Evolutionary conservation across 2,113 vertebrate species (phyloP).

Genomic region (Tinamus guttatus): DNA sequence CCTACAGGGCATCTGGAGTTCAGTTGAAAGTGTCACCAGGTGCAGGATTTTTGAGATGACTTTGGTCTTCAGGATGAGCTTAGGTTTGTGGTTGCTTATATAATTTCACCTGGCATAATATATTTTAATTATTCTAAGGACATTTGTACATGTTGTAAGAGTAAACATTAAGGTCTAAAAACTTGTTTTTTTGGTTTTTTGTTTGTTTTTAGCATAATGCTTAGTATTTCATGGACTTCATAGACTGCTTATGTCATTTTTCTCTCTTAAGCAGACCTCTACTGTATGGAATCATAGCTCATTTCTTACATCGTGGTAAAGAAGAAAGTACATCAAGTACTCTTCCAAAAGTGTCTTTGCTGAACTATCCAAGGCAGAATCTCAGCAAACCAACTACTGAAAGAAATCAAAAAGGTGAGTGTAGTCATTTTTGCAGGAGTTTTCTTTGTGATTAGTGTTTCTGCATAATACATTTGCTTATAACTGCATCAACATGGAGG

Average conservation of each 20-base stretch:
- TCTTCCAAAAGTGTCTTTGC: conserved; percentile 70
- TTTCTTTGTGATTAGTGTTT: neutral
- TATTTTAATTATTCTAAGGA: neutral
- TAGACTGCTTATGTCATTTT: neutral
- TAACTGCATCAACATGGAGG: neutral
- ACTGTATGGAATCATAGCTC: conserved; percentile 89
- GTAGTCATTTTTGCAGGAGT: neutral
- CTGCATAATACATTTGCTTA: accelerated
- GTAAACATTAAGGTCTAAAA: neutral
- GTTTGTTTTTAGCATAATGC: neutral
- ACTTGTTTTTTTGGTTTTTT: neutral
- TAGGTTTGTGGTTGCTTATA: neutral
- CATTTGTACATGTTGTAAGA: neutral
- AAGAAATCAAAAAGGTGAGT: conserved; percentile 69
- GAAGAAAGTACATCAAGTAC: conserved; percentile 71
- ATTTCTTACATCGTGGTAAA: conserved; percentile 81
- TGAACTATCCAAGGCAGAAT: conserved; percentile 49
- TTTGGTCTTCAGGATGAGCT: neutral
- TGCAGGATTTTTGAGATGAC: neutral
- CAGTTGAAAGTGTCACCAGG: neutral
- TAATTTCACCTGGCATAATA: neutral
- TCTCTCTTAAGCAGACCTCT: conserved; percentile 85
- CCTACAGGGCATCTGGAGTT: neutral
- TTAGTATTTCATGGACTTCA: neutral
- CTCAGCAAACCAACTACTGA: conserved; percentile 25